Evolutionary conservation across 2,797 vertebrate species (phyloP).

Genomic region (Glossophaga mutica): DNA sequence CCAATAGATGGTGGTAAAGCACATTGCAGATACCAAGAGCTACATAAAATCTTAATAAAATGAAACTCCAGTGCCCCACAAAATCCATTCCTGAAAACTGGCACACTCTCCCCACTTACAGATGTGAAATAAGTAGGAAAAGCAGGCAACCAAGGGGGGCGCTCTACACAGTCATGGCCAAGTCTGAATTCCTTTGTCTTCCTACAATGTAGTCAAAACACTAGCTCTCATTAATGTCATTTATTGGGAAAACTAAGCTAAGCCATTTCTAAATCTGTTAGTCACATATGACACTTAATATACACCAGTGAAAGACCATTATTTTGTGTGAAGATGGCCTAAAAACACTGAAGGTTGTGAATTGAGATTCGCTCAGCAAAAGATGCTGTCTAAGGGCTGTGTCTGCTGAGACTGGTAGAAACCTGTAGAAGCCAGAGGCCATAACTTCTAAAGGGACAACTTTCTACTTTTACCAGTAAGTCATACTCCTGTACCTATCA

Average conservation of each 20-base stretch:
- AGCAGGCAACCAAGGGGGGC: background rate
- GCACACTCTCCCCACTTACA: background rate
- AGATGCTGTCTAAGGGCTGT: background rate
- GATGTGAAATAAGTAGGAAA: background rate
- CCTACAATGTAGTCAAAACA: background rate
- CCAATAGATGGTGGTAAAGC: background rate
- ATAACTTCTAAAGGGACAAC: conserved; percentile 63
- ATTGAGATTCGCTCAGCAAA: background rate
- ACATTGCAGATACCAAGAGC: background rate
- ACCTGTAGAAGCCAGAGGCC: conserved; percentile 42
- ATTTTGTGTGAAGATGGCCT: background rate
- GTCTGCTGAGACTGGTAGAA: conserved; percentile 39
- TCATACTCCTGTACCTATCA: conserved; percentile 69
- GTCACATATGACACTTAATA: background rate
- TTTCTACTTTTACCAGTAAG: conserved; percentile 67
- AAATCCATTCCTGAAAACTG: conserved; percentile 20
- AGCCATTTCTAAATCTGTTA: background rate
- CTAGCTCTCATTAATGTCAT: background rate
- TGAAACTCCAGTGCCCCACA: background rate
- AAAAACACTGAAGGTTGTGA: background rate
- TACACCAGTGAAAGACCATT: background rate
- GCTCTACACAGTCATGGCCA: background rate
- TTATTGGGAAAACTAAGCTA: background rate
- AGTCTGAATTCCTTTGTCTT: background rate
- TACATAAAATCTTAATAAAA: conserved; percentile 42